Conservation (phyloP, 1,140 invertebrate species). For the Lepidurus apus region DNA sequence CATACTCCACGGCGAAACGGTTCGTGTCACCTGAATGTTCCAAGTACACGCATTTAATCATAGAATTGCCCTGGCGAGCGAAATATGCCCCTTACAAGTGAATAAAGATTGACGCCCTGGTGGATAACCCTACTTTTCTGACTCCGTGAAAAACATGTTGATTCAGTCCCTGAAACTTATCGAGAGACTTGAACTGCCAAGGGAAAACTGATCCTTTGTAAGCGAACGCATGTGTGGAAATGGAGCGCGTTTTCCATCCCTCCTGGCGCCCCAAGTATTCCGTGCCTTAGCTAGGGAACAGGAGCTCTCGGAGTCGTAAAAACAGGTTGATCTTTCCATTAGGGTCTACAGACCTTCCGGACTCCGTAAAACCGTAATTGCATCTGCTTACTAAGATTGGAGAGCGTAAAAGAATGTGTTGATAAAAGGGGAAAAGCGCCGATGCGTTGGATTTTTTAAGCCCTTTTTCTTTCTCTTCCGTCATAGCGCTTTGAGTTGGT, state of each 20-base stretch:
- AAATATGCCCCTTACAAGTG: too few species aligned
- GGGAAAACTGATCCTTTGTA: not conserved
- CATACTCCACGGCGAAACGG: too few species aligned
- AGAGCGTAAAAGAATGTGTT: not conserved
- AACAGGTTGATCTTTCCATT: slow-evolving; percentile 22
- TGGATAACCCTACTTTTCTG: not conserved
- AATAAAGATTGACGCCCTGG: not conserved
- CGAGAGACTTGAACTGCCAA: too few species aligned
- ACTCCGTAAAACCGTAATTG: slow-evolving; percentile 3
- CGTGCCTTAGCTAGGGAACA: not conserved
- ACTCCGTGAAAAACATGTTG: not conserved
- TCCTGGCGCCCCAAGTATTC: not conserved
- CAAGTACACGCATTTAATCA: too few species aligned
- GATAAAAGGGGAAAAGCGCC: slow-evolving; percentile 1
- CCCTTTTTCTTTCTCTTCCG: not conserved
- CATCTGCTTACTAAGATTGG: not conserved
- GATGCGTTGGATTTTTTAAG: slow-evolving; percentile 1
- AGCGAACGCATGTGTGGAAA: not conserved
- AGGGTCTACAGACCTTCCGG: not conserved
- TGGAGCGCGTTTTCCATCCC: not conserved
- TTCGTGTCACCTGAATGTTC: too few species aligned
- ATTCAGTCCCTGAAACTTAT: not conserved
- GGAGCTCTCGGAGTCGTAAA: not conserved
- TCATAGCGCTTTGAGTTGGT: not conserved
- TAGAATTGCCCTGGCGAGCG: too few species aligned